Evolutionary conservation across 2,797 vertebrate genomes (phyloP).

Genomic region (Ptychobarbus kaznakovi): DNA sequence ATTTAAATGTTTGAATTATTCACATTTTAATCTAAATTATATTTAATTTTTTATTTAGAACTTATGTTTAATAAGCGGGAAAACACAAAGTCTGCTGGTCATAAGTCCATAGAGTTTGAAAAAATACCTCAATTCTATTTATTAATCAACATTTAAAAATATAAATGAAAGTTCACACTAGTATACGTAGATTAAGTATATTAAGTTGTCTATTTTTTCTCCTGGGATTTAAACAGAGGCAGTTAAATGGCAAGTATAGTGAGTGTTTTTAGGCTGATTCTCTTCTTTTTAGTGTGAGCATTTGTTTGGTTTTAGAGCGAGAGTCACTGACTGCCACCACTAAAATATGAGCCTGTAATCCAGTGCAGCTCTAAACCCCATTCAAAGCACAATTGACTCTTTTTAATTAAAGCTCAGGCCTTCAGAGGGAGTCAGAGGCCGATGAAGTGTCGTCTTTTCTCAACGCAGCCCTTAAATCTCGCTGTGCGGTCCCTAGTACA

Average conservation of each 20-base stretch:
- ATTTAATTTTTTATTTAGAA: neutral
- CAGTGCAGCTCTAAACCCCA: neutral
- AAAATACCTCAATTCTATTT: neutral
- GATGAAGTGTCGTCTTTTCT: neutral
- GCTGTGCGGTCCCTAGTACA: neutral
- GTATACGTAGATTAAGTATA: too few relatives aligned
- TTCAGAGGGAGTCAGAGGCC: conserved; percentile 17
- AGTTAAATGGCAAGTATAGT: neutral
- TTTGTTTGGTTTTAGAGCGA: neutral
- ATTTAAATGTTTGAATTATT: neutral
- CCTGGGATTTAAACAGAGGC: neutral
- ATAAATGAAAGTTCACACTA: neutral
- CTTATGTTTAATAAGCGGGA: neutral
- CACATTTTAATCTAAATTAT: neutral
- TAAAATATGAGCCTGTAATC: neutral
- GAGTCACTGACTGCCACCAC: neutral
- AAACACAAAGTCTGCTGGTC: neutral
- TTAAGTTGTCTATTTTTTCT: neutral
- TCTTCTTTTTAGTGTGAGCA: neutral
- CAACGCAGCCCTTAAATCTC: neutral
- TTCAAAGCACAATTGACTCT: conserved; percentile 13
- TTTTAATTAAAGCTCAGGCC: conserved; percentile 52
- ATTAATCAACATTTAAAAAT: neutral
- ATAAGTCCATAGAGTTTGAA: neutral
- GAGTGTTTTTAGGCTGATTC: neutral